phyloP scores from a whole-genome alignment of 2,113 vertebrate genomes.

The Oryzias curvinotus region DNA sequence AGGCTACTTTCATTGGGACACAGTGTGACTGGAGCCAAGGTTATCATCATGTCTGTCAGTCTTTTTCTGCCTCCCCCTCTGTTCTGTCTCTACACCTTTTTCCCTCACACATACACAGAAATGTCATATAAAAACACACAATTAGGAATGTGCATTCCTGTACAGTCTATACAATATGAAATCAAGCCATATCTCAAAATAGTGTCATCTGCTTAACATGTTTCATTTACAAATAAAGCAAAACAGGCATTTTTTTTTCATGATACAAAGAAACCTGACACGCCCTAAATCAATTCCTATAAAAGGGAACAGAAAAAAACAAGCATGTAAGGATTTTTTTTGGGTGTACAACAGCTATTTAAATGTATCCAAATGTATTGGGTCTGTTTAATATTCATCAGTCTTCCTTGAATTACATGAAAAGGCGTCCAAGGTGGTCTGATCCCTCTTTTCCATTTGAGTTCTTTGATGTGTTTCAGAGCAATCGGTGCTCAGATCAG shows the following conservation, averaged over 20 bases:
- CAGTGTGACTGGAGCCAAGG: conserved; percentile 53
- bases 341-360: conserved; percentile 65
- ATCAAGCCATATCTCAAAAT: conserved; percentile 79
- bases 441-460: conserved; percentile 53
- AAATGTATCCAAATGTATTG: conserved; percentile 58
- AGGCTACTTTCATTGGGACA: conserved; percentile 61
- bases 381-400: conserved; percentile 49
- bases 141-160: conserved; percentile 71
- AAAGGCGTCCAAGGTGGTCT: conserved; percentile 60
- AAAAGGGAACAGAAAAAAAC: conserved; percentile 59
- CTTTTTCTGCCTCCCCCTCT: conserved; percentile 11
- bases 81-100: conserved; percentile 5
- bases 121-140: conserved; percentile 75
- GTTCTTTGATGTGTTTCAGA: conserved; percentile 62
- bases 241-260: conserved; percentile 72
- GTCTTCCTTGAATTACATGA: conserved; percentile 60
- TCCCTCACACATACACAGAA: conserved; percentile 59
- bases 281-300: conserved; percentile 65
- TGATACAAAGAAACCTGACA: conserved; percentile 74
- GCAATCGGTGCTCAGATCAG: conserved; percentile 46
- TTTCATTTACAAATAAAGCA: conserved; percentile 75
- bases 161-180: conserved; percentile 78
- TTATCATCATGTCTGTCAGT: conserved; percentile 43
- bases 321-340: conserved; percentile 67
- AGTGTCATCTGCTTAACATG: conserved; percentile 77